A percentile compares a stretch with the other conserved stretches of the same genome.
Evolutionary conservation across 2,113 vertebrate genomes (phyloP).

Genomic region (Athene noctua): DNA sequence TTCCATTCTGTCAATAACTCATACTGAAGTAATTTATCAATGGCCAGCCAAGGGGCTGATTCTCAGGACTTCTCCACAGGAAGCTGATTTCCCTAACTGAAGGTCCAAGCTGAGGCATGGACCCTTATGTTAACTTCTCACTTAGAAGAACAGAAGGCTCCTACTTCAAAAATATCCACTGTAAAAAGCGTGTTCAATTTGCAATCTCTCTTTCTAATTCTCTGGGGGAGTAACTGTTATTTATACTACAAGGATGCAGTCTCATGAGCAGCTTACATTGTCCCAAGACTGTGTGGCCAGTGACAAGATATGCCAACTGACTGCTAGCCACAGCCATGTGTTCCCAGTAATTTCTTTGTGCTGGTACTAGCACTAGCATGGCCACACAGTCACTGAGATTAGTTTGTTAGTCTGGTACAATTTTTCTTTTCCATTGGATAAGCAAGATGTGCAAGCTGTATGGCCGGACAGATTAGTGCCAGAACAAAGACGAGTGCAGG

Average conservation of each 20-base stretch:
- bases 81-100: neutral
- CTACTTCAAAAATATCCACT: neutral
- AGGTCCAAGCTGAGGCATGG: neutral
- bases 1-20: neutral
- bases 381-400: neutral
- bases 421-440: neutral
- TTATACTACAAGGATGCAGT: neutral
- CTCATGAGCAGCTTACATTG: fast-evolving
- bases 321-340: neutral
- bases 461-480: neutral
- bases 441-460: neutral
- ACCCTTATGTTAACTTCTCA: neutral
- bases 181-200: neutral
- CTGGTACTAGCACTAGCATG: neutral
- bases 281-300: neutral
- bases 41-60: neutral
- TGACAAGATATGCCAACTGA: neutral
- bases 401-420: neutral
- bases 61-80: neutral
- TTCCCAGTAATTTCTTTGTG: neutral
- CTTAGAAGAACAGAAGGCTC: neutral
- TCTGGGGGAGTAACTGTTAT: neutral
- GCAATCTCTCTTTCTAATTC: neutral
- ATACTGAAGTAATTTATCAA: neutral
- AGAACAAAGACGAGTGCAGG: neutral